Base-by-base conservation (phyloP, 1,140 invertebrate genomes). In the Platyura marginata region DNA sequence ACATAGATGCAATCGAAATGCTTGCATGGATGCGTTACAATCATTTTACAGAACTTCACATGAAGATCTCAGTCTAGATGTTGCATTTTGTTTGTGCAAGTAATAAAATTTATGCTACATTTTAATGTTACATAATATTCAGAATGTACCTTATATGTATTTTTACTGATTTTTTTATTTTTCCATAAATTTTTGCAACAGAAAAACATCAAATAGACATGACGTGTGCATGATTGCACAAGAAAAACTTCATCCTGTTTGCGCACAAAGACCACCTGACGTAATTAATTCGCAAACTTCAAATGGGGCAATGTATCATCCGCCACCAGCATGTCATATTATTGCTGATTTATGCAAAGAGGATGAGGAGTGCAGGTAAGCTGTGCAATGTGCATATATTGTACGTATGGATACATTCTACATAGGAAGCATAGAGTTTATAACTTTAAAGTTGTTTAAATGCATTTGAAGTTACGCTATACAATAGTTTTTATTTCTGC, bases 71-170 rank as follows among this genome's bases (percentile, higher is more conserved):
- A 84, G 80, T 50, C 71, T 87, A 43, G 85, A 90, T 57, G 82
- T 90, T 48, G 87, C 85, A 45, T 89, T 90, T 65, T 91, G 87
- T 61, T 69, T 90, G 36, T 91, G 87, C 84, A 89, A 80, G 86
- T 91, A 65, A 79, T 79, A 73, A 48, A 39, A 43, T 16, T 29
- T 21, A 19, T 32, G 1, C 8, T 44, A 3, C 20, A 20, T 36
- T 41, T 42, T 42, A 34, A 19, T 20, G n/a, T 16, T 8, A n/a
- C 20, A 8, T n/a, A n/a, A n/a, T n/a, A n/a, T n/a, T n/a, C n/a
- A n/a, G n/a, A n/a, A n/a, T n/a, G n/a, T n/a, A n/a, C n/a, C n/a
- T n/a, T n/a, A n/a, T n/a, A n/a, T n/a, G n/a, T n/a, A n/a, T n/a
- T n/a, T n/a, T n/a, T n/a, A n/a, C n/a, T n/a, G n/a, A n/a, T n/a